Base-by-base conservation (phyloP, 2,888 invertebrate genomes). In the Lycaena phlaeas region DNA sequence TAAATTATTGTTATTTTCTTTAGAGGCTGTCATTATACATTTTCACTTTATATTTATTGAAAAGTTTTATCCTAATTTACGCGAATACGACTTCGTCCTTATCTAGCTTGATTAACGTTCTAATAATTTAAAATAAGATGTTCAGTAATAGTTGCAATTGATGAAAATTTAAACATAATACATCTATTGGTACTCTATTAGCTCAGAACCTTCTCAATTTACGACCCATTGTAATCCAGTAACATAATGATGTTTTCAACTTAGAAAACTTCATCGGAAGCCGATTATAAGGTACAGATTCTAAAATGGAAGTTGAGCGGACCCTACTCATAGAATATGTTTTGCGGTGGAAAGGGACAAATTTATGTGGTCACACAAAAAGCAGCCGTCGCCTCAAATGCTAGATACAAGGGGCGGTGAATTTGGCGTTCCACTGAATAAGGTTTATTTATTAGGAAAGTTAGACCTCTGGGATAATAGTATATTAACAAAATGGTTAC, bases 401-500 rank as follows among this genome's bases (percentile, higher is more conserved):
- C 54, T 50, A 59, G 70, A 77, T 76, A 78, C 73, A 66, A 61
- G 64, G 62, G 64, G 63, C 68, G 61, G 69, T 64, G 70, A 77
- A 67, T 77, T 73, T 73, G 79, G 77, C 78, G 65, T 69, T 67
- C 68, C 74, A 66, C 59, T 65, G 71, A 72, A 74, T 73, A 76
- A 67, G 73, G 75, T 69, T 78, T 78, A 81, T 82, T 79, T 81
- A 82, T 82, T 77, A 71, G 68, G 49, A 75, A 81, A 82, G 73
- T 82, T 81, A 62, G 67, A 71, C 67, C 64, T 61, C 51, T 53
- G 53, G 62, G 58, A 56, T 58, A 57, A 67, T 73, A 70, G 65
- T 79, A 77, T 77, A 81, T 81, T 75, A 77, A 68, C 68, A 65
- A 29, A 39, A 25, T 26, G 14, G 25, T 22, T 29, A 38, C 29